These are phyloP conservation scores for Epinephelus coioides DNA, from an alignment of 2,797 vertebrate species.

Conservation along the genomic window DNA sequence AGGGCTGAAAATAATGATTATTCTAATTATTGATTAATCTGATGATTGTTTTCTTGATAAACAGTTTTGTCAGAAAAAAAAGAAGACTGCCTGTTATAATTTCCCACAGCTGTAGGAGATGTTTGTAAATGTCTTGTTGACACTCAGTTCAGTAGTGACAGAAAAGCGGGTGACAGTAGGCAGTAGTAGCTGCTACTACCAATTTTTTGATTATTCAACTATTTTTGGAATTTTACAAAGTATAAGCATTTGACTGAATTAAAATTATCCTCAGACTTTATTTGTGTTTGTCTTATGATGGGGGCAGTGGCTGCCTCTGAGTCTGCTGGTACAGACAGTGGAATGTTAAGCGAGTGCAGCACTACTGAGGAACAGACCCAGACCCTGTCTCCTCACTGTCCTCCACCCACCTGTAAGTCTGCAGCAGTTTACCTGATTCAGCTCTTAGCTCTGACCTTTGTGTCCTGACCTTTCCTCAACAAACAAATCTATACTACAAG, in stretches of 20 bases:
- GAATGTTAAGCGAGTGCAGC: constrained; percentile 89
- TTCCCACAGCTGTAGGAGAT: too few relatives aligned
- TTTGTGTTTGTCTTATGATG: constrained; percentile 52
- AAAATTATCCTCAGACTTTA: neutral
- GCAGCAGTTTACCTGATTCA: constrained; percentile 31
- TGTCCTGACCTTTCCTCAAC: constrained; percentile 16
- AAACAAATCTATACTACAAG: neutral
- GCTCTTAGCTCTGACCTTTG: constrained; percentile 39
- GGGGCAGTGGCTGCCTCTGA: constrained; percentile 64
- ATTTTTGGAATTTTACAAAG: neutral
- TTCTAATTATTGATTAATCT: neutral
- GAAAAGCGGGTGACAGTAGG: too few relatives aligned
- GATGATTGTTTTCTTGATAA: neutral
- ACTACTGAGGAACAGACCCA: constrained; percentile 74
- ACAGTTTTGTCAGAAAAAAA: neutral
- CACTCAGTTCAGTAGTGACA: too few relatives aligned
- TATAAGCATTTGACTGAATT: neutral
- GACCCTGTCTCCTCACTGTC: constrained; percentile 72
- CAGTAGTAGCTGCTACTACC: neutral
- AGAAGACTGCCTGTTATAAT: neutral
- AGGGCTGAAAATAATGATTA: neutral
- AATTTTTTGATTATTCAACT: too few relatives aligned
- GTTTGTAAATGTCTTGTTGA: neutral
- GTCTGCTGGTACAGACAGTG: constrained; percentile 72
- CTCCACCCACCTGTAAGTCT: constrained; percentile 74